Percentiles rank a stretch among this genome's conserved stretches.
These are phyloP conservation scores for Acanthopleura granulata DNA, from an alignment of 2,888 invertebrate genomes.

Conservation along the genomic window DNA sequence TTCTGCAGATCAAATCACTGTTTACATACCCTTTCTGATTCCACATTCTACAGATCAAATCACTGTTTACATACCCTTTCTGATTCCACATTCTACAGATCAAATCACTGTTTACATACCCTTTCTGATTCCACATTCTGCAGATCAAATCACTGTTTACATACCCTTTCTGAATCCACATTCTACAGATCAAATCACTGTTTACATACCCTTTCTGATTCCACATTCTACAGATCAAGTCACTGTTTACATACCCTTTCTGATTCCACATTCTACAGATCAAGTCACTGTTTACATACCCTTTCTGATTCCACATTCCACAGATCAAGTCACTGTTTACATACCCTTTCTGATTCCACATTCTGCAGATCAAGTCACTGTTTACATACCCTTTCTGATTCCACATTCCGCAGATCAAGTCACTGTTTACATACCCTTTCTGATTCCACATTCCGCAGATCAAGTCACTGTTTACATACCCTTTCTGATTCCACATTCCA, in stretches of 20 bases:
- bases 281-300: no score
- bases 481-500: conserved; percentile 53
- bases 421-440: no score
- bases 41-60: conserved; percentile 56
- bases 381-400: conserved; percentile 53
- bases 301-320: conserved; percentile 53
- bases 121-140: conserved; percentile 58
- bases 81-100: conserved; percentile 54
- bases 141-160: conserved; percentile 58
- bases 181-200: conserved; percentile 59
- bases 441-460: conserved; percentile 54
- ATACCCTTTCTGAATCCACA: conserved; percentile 56
- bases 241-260: no score
- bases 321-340: no score
- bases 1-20: conserved; percentile 60
- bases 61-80: no score
- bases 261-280: conserved; percentile 54
- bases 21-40: conserved; percentile 60
- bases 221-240: conserved; percentile 57
- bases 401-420: conserved; percentile 57
- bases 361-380: conserved; percentile 60
- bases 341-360: conserved; percentile 51
- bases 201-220: conserved; percentile 60
- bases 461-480: no score
- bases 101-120: no score